Base-by-base conservation (phyloP, 2,113 vertebrate species). In the Cepphus grylle region DNA sequence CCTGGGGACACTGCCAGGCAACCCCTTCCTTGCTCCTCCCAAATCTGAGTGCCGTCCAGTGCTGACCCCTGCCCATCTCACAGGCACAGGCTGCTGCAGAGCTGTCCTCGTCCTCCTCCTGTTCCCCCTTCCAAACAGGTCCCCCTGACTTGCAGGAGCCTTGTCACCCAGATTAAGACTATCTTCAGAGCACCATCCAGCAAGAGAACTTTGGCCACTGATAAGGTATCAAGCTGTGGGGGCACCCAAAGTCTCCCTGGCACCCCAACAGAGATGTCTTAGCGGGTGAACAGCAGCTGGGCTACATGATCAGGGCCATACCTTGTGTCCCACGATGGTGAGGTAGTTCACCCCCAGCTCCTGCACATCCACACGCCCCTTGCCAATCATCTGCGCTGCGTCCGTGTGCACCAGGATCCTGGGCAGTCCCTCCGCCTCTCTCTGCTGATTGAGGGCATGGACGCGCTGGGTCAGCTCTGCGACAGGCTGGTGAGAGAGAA, bases 291-390 rank as follows among this genome's bases (percentile, higher is more conserved):
- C 3, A 22, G 71, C 2, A 0, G 20, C 47, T 6, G 21, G 27
- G 15, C 34, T 45, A 40, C 1, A 0, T 0, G 3, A 76, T 12
- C 12, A 6, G 15, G 29, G 50, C 34, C 4, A 5, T 72, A 99
- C 99, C 99, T 99, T 99, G 98, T 99, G 99, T 29, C 99, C 99
- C 70, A 99, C 99, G 3, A 99, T 95, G 17, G 99, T 99, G 58
- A 99, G 98, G 92, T 99, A 99, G 97, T 99, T 99, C 97, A 99
- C 99, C 1, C 98, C 98, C 73, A 99, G 98, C 19, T 99, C 99
- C 69, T 96, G 97, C 76, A 98, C 98, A 0, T 99, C 98, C 56
- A 99, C 99, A 0, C 19, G 96, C 58, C 98, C 97, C 81, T 99
- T 99, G n/a, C 99, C 99, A 52, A 99, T 87, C 69, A 99, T 99